These are phyloP conservation scores for Daboia siamensis DNA, from an alignment of 2,113 vertebrate genomes.

Conservation along the genomic window DNA sequence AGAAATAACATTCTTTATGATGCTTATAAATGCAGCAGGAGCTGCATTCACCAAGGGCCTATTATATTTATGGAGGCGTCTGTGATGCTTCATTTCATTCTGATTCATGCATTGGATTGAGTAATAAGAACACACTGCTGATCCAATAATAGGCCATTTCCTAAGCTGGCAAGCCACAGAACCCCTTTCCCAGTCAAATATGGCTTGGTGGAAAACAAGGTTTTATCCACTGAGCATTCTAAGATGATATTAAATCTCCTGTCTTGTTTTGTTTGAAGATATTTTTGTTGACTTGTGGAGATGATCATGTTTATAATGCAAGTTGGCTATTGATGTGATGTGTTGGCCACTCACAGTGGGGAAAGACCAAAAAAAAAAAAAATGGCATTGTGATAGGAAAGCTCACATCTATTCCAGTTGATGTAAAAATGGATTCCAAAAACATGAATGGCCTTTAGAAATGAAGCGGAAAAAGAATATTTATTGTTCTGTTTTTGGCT, in stretches of 20 bases:
- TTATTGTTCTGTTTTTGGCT: background rate
- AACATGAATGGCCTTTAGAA: background rate
- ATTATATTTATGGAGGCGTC: constrained; percentile 30
- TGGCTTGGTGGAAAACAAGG: background rate
- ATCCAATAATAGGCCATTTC: constrained; percentile 27
- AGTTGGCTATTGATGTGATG: background rate
- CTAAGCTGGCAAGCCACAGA: constrained; percentile 15
- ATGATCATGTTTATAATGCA: background rate
- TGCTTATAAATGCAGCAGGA: constrained; percentile 30
- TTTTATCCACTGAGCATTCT: background rate
- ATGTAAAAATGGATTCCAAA: background rate
- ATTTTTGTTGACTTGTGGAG: background rate
- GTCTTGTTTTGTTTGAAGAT: background rate
- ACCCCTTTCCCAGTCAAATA: background rate
- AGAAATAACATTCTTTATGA: constrained; percentile 35
- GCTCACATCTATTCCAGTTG: background rate
- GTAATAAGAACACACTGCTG: constrained; percentile 30
- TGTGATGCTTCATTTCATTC: constrained; percentile 27
- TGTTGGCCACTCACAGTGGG: background rate
- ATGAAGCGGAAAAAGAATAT: background rate
- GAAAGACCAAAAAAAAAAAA: background rate
- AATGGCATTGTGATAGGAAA: background rate
- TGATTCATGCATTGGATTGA: constrained; percentile 28
- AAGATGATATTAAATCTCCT: background rate
- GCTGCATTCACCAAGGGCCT: constrained; percentile 26